These are phyloP conservation scores for Enteromius radiatus DNA, from an alignment of 2,797 vertebrate genomes.

Conservation along the genomic window DNA sequence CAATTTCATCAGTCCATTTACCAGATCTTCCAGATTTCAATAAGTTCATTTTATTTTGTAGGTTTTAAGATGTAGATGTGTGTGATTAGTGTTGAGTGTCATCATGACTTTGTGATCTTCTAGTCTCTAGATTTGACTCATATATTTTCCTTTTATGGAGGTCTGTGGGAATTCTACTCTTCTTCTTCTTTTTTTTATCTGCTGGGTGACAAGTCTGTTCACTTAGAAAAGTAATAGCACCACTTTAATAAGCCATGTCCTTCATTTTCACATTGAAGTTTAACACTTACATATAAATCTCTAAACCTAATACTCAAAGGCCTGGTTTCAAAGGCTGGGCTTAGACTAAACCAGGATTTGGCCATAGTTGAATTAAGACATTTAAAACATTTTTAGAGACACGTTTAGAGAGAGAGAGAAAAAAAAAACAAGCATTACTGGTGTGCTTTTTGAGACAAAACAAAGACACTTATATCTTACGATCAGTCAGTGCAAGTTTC, in stretches of 20 bases:
- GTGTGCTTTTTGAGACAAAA: too few species aligned
- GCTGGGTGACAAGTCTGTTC: not conserved
- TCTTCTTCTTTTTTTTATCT: not conserved
- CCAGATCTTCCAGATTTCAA: not conserved
- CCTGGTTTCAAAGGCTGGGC: too few species aligned
- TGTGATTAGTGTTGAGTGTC: not conserved
- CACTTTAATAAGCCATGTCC: not conserved
- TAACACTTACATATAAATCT: too few species aligned
- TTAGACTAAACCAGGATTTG: too few species aligned
- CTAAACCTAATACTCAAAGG: not conserved
- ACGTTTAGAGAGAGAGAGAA: too few species aligned
- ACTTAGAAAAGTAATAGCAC: not conserved
- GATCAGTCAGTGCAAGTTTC: too few species aligned
- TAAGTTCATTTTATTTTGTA: not conserved
- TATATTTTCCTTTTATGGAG: not conserved
- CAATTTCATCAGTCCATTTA: not conserved
- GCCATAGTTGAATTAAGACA: too few species aligned
- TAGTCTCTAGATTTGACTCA: not conserved
- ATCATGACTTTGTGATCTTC: not conserved
- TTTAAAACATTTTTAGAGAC: too few species aligned
- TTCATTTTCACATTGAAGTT: slow-evolving; percentile 26
- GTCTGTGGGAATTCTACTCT: not conserved
- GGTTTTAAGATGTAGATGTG: not conserved
- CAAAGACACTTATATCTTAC: too few species aligned
- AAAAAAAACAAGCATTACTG: too few species aligned